Evolutionary conservation across 1,140 invertebrate species (phyloP).

Genomic region (Xylocopa sonorina): DNA sequence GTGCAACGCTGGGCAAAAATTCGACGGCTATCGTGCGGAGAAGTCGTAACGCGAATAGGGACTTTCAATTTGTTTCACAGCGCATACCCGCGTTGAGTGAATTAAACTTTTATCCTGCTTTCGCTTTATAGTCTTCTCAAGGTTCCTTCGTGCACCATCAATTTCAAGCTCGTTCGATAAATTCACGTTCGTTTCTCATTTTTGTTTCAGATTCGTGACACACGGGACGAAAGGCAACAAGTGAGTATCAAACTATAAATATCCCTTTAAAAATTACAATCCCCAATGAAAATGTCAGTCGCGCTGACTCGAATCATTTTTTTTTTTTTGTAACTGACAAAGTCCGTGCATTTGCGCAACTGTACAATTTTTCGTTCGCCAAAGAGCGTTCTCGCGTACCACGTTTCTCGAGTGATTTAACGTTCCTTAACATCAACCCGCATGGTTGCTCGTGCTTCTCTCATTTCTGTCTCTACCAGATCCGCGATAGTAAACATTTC

Average conservation of each 20-base stretch:
- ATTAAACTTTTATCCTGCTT: not conserved
- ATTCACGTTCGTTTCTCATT: not conserved
- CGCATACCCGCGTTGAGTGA: not conserved
- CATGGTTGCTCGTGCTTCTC: too few species aligned
- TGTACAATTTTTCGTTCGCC: too few species aligned
- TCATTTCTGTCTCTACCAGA: too few species aligned
- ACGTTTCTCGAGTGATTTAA: too few species aligned
- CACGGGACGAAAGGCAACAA: conserved; percentile 66
- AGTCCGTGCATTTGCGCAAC: too few species aligned
- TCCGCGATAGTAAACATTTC: too few species aligned
- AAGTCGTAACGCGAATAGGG: not conserved
- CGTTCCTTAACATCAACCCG: too few species aligned
- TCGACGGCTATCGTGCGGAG: not conserved
- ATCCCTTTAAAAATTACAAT: too few species aligned
- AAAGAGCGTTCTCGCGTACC: too few species aligned
- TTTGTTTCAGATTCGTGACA: conserved; percentile 42
- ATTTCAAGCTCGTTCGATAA: not conserved
- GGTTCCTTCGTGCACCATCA: not conserved
- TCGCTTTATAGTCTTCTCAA: not conserved
- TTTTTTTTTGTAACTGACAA: too few species aligned
- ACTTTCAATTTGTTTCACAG: not conserved
- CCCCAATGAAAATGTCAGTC: too few species aligned
- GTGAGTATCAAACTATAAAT: conserved; percentile 71
- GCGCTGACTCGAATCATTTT: too few species aligned
- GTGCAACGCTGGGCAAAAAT: not conserved